Percentiles rank a stretch among this genome's conserved stretches.
Evolutionary conservation across 1,140 invertebrate genomes (phyloP).

Genomic region (Saccostrea glomerata): DNA sequence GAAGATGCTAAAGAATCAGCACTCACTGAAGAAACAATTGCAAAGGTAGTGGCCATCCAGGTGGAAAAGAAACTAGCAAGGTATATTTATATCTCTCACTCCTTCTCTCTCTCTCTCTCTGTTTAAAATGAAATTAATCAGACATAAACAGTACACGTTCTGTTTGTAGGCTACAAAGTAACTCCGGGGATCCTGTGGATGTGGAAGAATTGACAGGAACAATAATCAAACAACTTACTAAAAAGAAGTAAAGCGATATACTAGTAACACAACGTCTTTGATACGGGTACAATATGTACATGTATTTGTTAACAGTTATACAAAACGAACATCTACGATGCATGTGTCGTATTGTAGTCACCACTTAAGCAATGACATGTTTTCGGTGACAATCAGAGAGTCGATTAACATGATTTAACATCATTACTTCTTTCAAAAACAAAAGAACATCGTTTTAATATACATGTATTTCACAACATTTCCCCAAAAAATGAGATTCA

Average conservation of each 20-base stretch:
- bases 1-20: background rate
- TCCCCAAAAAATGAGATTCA: too few species aligned
- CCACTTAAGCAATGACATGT: too few species aligned
- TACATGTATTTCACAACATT: too few species aligned
- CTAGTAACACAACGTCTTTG: too few species aligned
- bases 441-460: too few species aligned
- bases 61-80: background rate
- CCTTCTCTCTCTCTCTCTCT: background rate
- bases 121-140: background rate
- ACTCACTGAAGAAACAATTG: background rate
- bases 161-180: conserved; percentile 15
- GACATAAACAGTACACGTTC: background rate
- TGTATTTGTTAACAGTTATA: background rate
- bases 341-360: background rate
- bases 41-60: conserved; percentile 18
- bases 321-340: background rate
- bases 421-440: too few species aligned
- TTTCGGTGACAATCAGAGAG: too few species aligned
- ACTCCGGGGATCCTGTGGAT: background rate
- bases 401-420: too few species aligned
- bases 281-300: background rate
- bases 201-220: background rate
- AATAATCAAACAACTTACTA: background rate
- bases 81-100: background rate
- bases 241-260: background rate